Evolutionary conservation across 2,113 vertebrate species (phyloP).

Genomic region (Myrmecobius fasciatus): DNA sequence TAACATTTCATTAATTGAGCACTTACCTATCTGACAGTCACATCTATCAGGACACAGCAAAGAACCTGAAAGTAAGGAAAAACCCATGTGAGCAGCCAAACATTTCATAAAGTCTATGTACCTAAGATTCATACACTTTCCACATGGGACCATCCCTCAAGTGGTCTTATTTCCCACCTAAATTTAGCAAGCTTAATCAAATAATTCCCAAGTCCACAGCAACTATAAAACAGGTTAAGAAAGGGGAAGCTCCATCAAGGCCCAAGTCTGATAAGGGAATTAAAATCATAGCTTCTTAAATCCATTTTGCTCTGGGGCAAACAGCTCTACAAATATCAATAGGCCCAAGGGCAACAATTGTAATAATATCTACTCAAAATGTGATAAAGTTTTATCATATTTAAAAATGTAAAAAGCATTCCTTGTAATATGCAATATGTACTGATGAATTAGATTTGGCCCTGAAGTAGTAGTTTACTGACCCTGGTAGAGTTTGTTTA

Average conservation of each 20-base stretch:
- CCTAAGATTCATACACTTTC: background rate
- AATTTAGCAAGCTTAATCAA: background rate
- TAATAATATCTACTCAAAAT: background rate
- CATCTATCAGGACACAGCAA: background rate
- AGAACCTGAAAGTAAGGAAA: conserved; percentile 1
- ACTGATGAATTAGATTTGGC: background rate
- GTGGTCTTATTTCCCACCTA: background rate
- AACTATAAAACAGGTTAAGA: background rate
- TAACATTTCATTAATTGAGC: background rate
- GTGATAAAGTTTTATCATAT: background rate
- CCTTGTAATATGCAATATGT: background rate
- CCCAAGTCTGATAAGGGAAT: background rate
- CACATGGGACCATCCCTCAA: background rate
- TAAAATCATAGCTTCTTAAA: background rate
- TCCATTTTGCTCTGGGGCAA: background rate
- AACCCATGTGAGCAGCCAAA: background rate
- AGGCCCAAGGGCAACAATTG: background rate
- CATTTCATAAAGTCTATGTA: background rate
- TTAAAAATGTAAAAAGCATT: background rate
- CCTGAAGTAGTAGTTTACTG: background rate
- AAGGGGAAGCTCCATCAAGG: background rate
- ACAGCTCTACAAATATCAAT: background rate
- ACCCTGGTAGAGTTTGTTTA: background rate
- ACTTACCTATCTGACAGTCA: background rate
- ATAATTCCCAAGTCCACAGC: background rate